phyloP scores from a whole-genome alignment of 2,113 vertebrate species.

The Heloderma charlesbogerti region DNA sequence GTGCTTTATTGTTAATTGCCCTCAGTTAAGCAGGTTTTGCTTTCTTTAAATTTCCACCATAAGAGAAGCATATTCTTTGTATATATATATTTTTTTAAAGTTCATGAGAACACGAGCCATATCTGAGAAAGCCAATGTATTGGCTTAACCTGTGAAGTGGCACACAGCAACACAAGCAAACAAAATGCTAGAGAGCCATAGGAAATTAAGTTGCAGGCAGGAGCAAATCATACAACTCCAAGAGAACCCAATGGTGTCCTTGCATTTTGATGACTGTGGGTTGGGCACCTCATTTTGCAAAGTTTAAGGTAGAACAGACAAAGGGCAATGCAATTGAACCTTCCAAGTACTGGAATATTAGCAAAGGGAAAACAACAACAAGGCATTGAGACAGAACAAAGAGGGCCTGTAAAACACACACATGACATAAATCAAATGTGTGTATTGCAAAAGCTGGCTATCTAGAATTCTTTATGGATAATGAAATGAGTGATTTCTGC shows the following conservation, averaged over 20 bases:
- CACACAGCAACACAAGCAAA: background rate
- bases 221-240: background rate
- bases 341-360: background rate
- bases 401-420: background rate
- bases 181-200: background rate
- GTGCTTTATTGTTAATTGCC: slow-evolving; percentile 40
- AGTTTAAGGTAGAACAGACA: background rate
- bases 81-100: background rate
- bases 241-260: background rate
- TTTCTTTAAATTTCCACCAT: slow-evolving; percentile 28
- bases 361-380: background rate
- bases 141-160: background rate
- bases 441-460: background rate
- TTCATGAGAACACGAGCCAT: background rate
- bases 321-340: background rate
- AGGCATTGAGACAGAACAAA: background rate
- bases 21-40: slow-evolving; percentile 29
- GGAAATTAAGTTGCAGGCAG: background rate
- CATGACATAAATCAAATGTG: background rate
- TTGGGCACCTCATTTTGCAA: background rate
- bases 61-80: slow-evolving; percentile 29
- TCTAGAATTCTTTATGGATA: background rate
- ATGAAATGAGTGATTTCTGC: slow-evolving; percentile 1
- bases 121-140: background rate
- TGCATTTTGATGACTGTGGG: background rate